Conservation (phyloP, 2,888 invertebrate genomes). For the Drosophila multiciliata region DNA sequence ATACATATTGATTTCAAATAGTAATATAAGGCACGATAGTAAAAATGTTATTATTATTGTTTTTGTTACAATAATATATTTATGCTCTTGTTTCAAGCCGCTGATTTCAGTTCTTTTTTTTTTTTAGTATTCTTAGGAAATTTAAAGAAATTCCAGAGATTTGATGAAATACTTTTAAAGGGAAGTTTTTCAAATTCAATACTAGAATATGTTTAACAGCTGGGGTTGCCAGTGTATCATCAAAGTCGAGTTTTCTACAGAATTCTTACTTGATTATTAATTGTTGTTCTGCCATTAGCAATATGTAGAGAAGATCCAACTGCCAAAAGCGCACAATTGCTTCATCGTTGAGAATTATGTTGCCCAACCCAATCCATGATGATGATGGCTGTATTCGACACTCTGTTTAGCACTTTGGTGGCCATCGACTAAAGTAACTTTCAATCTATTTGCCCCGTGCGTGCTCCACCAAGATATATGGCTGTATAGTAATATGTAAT, state of each 20-base stretch:
- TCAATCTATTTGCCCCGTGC: slow-evolving; percentile 45
- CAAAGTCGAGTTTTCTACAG: neutral
- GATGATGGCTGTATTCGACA: slow-evolving; percentile 6
- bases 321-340: slow-evolving; percentile 56
- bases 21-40: neutral
- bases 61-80: neutral
- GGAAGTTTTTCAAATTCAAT: neutral
- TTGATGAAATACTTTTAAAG: neutral
- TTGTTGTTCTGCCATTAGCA: slow-evolving; percentile 7
- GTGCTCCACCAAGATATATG: slow-evolving; percentile 32
- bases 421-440: slow-evolving; percentile 40
- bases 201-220: neutral
- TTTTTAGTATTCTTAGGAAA: neutral
- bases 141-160: neutral
- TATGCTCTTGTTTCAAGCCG: neutral
- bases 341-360: slow-evolving; percentile 62
- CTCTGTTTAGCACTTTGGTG: slow-evolving; percentile 2
- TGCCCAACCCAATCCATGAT: slow-evolving; percentile 30
- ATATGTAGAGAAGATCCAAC: slow-evolving; percentile 5
- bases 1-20: neutral
- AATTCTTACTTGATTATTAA: neutral
- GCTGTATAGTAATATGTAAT: slow-evolving; percentile 45
- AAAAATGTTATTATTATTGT: neutral
- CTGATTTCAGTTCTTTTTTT: neutral
- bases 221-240: neutral